A percentile compares a stretch with the other conserved stretches of the same genome.
phyloP scores from a whole-genome alignment of 2,888 invertebrate genomes.

The Xylota sylvarum region DNA sequence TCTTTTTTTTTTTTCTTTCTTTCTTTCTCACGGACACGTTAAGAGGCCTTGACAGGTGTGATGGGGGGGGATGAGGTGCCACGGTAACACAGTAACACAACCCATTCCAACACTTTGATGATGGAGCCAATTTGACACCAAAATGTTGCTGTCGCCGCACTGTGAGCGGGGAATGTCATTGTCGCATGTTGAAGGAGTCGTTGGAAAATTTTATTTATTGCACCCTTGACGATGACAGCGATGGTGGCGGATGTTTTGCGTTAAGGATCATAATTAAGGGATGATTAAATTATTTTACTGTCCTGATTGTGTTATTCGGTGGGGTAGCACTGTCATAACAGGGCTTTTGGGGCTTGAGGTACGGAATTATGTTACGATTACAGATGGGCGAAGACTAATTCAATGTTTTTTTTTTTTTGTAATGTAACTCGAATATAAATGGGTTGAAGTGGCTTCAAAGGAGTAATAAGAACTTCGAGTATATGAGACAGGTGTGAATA shows the following conservation, averaged over 20 bases:
- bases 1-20: slow-evolving; percentile 18
- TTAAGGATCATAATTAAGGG: slow-evolving; percentile 62
- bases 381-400: slow-evolving; percentile 21
- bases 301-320: slow-evolving; percentile 43
- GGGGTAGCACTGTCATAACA: not conserved
- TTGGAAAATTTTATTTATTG: slow-evolving; percentile 66
- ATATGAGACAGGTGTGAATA: not conserved
- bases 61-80: not conserved
- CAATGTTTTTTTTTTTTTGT: not conserved
- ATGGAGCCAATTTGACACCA: slow-evolving; percentile 71
- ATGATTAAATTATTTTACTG: slow-evolving; percentile 65
- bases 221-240: slow-evolving; percentile 36
- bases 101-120: slow-evolving; percentile 31
- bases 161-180: slow-evolving; percentile 1
- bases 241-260: slow-evolving; percentile 36
- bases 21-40: slow-evolving; percentile 15
- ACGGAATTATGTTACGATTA: slow-evolving; percentile 17
- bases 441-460: not conserved
- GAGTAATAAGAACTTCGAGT: slow-evolving; percentile 1
- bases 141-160: slow-evolving; percentile 49
- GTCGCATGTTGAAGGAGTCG: slow-evolving; percentile 53
- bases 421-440: not conserved
- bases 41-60: slow-evolving; percentile 40
- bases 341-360: not conserved
- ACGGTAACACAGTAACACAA: slow-evolving; percentile 30